Evolutionary conservation across 2,113 vertebrate species (phyloP), one percentile per base, ranked within the genome.

Genomic region (Chaetodon trifascialis): DNA sequence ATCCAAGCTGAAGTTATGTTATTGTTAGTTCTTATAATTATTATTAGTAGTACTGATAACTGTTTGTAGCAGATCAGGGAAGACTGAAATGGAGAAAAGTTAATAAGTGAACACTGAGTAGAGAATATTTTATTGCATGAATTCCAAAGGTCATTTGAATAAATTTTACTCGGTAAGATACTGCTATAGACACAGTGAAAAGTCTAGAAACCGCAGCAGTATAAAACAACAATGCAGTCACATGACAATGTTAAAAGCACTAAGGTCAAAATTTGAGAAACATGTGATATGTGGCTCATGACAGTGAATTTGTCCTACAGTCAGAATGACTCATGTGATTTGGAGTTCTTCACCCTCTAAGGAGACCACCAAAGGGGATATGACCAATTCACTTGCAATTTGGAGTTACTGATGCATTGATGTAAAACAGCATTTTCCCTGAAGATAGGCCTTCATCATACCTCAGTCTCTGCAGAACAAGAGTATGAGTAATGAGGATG

Each of bases 341-440:
- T 86, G 59, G 83, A 87, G 74, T 76, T 89, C 62, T 88, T 92
- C 76, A 67, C 19, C 82, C 86, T 90, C 78, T 74, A 65, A 83
- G 69, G 78, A 88, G 75, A 76, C 60, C n/a, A 69, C 88, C 86
- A 85, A 84, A 72, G 86, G 89, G 88, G 86, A 90, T 90, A 80
- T 81, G 88, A 91, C 86, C 88, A 92, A 92, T 94, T 86, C 92
- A 88, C 87, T 89, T 85, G 86, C 92, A 93, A 93, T 95, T 94
- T 93, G 77, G 71, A 93, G 85, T 84, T 83, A 89, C 74, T 91
- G 93, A 92, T 91, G 92, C 93, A 89, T 89, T 90, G 88, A 92
- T 90, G 86, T 91, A 90, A 93, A 93, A 85, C 88, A 83, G 73
- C 75, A 88, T 85, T 90, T 89, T 82, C 86, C 91, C 88, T 23